Conservation (phyloP, 2,797 vertebrate species). For the Pseudotriccus pelzelni region DNA sequence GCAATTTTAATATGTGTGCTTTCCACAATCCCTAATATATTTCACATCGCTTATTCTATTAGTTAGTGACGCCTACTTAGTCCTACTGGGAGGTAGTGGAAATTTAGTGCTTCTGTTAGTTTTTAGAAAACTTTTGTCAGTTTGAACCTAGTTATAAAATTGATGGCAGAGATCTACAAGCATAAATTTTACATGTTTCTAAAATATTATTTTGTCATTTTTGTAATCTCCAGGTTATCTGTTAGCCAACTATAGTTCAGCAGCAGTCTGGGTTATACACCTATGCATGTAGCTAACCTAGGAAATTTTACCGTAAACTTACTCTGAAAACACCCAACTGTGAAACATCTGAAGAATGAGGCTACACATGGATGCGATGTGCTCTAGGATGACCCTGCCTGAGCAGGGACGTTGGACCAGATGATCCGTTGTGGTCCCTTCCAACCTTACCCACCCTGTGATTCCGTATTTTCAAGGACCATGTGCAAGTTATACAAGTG, state of each 20-base stretch:
- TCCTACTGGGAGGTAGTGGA: background rate
- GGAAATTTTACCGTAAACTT: background rate
- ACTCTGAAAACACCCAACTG: background rate
- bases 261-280: background rate
- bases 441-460: background rate
- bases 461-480: background rate
- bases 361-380: background rate
- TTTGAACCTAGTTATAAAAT: background rate
- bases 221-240: background rate
- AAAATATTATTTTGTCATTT: background rate
- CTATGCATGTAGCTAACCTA: background rate
- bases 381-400: background rate
- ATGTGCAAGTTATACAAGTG: background rate
- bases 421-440: background rate
- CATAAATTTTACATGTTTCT: background rate
- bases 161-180: background rate
- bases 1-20: background rate
- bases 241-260: background rate
- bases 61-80: background rate
- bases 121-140: background rate
- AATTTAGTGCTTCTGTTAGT: background rate
- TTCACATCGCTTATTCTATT: background rate
- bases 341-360: background rate
- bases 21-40: background rate
- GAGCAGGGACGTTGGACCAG: background rate